Evolutionary conservation across 2,113 vertebrate species (phyloP).

Genomic region (Nyctereutes procyonoides): DNA sequence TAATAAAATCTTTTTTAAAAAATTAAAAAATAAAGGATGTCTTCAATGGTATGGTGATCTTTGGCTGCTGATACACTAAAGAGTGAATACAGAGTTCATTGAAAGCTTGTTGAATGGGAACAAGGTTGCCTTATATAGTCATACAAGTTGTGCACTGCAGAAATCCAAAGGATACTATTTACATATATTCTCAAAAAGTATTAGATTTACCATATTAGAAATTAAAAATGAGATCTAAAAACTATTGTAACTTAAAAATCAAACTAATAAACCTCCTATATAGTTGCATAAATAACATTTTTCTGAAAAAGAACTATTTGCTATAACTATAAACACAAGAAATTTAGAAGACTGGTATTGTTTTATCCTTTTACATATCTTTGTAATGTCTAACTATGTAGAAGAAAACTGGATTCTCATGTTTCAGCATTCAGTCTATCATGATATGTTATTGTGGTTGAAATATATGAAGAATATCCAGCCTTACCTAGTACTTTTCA

Average conservation of each 20-base stretch:
- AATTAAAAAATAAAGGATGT: background rate
- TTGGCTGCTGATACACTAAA: background rate
- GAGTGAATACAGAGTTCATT: background rate
- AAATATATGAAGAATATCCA: conserved; percentile 15
- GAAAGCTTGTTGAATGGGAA: background rate
- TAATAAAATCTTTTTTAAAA: background rate
- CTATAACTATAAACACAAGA: background rate
- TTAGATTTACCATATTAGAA: conserved; percentile 10
- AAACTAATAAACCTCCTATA: background rate
- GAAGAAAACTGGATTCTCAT: conserved; percentile 18
- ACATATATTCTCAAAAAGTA: background rate
- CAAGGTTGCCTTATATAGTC: background rate
- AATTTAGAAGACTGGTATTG: background rate
- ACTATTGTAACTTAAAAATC: background rate
- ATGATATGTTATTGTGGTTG: background rate
- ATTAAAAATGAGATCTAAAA: background rate
- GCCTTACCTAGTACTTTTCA: background rate
- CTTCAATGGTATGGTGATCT: background rate
- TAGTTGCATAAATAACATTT: conserved; percentile 17
- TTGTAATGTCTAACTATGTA: conserved; percentile 4
- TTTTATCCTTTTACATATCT: background rate
- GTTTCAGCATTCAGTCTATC: background rate
- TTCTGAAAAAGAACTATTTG: conserved; percentile 28
- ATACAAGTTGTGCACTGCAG: background rate
- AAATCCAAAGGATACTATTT: background rate